Base-by-base conservation (phyloP, 64 coral and sea anemone species). In the Stichodactyla helianthus region DNA sequence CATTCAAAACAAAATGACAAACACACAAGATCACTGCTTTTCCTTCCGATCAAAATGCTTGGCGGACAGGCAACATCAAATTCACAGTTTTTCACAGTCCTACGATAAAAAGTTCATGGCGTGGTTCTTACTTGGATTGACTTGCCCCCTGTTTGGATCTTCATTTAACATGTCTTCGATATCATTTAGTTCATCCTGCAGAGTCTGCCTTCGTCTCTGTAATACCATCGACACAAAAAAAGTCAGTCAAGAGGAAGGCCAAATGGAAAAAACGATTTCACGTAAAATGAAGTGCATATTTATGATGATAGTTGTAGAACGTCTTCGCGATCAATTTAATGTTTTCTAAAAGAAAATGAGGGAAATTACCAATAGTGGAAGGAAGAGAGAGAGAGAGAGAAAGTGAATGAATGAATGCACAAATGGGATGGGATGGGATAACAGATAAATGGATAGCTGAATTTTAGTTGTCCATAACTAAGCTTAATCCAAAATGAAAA, bases 91-190 rank as follows among this genome's bases (percentile, higher is more conserved):
- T 9, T 79, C 23, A 53, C 9, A 50, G 22, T 6, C 19, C 10
- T 51, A 8, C 31, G 35, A 44, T 44, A 44, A 44, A 44, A 52
- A 23, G 4, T 51, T 51, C 16, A 65, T n/a, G n/a, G 62, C 18
- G 18, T 6, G n/a, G 16, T 83, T 51, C 26, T 44, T 60, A 55
- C 16, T 52, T 91, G 88, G 85, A 87, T 88, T 77, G 56, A 52
- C 62, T 53, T 54, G 82, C 44, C 20, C 44, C 71, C 19, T 89
- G 55, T 63, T 50, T 63, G 58, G 87, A 27, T 92, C 86, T 86
- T 88, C 93, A 79, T 86, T 88, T 71, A 95, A 67, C 86, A 92
- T 82, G 15, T 71, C 83, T 51, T 95, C 93, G n/a, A 95, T 80
- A 16, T 92, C 77, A 26, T 25, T 68, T 2, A 95, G 62, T 86